Evolutionary conservation across 2,888 invertebrate genomes (phyloP).

Genomic region (Callinectes sapidus): DNA sequence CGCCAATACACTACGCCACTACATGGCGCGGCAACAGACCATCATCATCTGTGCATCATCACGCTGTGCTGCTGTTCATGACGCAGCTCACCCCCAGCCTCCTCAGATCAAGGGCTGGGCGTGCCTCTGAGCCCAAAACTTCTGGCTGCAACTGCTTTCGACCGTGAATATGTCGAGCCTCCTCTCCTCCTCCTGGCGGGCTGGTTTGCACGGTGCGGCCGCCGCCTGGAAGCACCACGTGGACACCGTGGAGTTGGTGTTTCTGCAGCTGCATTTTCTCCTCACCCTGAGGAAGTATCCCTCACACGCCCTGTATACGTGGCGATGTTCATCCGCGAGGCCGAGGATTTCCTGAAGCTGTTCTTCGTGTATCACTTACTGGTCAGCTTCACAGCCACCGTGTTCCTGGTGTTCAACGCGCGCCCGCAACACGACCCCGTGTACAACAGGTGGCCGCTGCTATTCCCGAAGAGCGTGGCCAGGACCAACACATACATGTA

Average conservation of each 20-base stretch:
- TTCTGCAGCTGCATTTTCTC: slow-evolving; percentile 63
- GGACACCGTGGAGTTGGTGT: slow-evolving; percentile 60
- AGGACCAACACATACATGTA: too few species aligned
- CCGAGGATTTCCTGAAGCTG: slow-evolving; percentile 79
- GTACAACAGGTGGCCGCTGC: slow-evolving; percentile 76
- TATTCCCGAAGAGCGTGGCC: slow-evolving; percentile 80
- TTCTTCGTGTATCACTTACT: slow-evolving; percentile 78
- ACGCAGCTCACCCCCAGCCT: slow-evolving; percentile 38
- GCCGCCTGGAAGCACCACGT: slow-evolving; percentile 65
- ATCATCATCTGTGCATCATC: slow-evolving; percentile 35
- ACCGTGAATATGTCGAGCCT: neutral
- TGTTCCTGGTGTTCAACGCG: slow-evolving; percentile 73
- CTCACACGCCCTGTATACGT: slow-evolving; percentile 80
- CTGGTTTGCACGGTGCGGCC: neutral
- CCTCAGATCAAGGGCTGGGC: slow-evolving; percentile 39
- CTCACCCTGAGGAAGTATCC: slow-evolving; percentile 68
- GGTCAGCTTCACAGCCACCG: slow-evolving; percentile 79
- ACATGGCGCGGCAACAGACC: slow-evolving; percentile 47
- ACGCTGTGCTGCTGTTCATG: slow-evolving; percentile 37
- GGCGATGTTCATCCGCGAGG: slow-evolving; percentile 81
- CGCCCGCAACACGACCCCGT: slow-evolving; percentile 74
- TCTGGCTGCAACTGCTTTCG: slow-evolving; percentile 8
- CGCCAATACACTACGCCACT: slow-evolving; percentile 70
- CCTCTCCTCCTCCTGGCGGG: slow-evolving; percentile 30
- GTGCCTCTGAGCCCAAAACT: slow-evolving; percentile 2